These are phyloP conservation scores for Hippopotamyrus pictus DNA, from an alignment of 2,797 vertebrate species.

Conservation along the genomic window DNA sequence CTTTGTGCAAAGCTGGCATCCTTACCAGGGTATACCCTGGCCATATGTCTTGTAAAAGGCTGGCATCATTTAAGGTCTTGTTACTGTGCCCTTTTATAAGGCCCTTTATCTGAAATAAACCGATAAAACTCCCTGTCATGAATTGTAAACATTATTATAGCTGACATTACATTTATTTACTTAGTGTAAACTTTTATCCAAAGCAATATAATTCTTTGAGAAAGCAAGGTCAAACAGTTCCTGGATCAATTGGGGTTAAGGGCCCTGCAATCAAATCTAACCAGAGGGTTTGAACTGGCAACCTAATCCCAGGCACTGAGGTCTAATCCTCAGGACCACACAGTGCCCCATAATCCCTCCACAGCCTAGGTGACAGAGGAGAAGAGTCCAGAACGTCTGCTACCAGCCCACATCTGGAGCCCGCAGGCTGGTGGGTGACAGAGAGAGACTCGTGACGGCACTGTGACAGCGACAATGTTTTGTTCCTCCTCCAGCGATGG, in stretches of 20 bases:
- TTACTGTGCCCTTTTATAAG: neutral
- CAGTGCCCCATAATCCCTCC: constrained; percentile 10
- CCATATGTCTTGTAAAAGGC: neutral
- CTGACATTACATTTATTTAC: neutral
- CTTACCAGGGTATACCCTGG: neutral
- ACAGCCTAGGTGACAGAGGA: constrained; percentile 40
- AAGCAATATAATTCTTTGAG: neutral
- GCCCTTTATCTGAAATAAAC: neutral
- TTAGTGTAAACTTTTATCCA: neutral
- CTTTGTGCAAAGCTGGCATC: neutral
- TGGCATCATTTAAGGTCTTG: neutral
- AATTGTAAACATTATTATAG: neutral
- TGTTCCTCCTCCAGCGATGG: constrained; percentile 43
- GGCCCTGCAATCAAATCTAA: neutral
- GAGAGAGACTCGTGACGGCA: constrained; percentile 27
- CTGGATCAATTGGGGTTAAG: neutral
- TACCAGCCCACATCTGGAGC: constrained; percentile 58
- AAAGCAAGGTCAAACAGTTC: neutral
- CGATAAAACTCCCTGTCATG: neutral
- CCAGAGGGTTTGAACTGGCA: neutral
- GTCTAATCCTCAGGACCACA: neutral
- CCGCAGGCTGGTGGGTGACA: constrained; percentile 45
- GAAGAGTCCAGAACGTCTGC: constrained; percentile 39
- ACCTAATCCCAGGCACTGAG: neutral
- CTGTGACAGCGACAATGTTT: constrained; percentile 48